These are phyloP conservation scores for Actinostola sp. DNA, from an alignment of 92 coral and sea anemone species.

Conservation along the genomic window DNA sequence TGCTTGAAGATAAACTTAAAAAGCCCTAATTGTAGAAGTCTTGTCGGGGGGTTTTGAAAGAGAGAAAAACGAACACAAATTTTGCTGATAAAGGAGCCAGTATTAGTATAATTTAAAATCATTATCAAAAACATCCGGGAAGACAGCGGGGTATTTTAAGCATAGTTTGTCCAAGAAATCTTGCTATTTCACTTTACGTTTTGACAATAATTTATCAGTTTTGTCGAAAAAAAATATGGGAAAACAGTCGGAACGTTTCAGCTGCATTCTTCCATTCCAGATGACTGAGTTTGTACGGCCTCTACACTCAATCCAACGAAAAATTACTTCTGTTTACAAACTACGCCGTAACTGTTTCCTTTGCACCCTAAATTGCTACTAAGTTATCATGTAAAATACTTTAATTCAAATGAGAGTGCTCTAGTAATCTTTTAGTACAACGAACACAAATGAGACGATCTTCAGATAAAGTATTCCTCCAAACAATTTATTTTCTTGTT, in stretches of 20 bases:
- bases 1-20: background rate
- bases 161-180: background rate
- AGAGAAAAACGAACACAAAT: background rate
- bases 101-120: conserved; percentile 2
- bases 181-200: background rate
- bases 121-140: conserved; percentile 4
- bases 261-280: background rate
- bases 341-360: conserved; percentile 30
- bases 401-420: conserved; percentile 36
- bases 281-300: background rate
- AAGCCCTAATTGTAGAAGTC: background rate
- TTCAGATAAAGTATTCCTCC: conserved; percentile 26
- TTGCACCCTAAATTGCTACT: conserved; percentile 11
- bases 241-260: background rate
- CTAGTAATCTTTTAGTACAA: conserved; percentile 14
- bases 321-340: conserved; percentile 17
- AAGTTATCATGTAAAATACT: conserved; percentile 28
- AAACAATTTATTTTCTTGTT: conserved; percentile 20
- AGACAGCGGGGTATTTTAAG: conserved; percentile 1
- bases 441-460: conserved; percentile 29
- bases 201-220: background rate
- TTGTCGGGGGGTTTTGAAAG: conserved; percentile 3
- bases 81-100: background rate
- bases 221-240: background rate
- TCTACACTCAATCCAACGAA: background rate